Evolutionary conservation across 2,888 invertebrate species (phyloP).

Genomic region (Halictus ligatus): DNA sequence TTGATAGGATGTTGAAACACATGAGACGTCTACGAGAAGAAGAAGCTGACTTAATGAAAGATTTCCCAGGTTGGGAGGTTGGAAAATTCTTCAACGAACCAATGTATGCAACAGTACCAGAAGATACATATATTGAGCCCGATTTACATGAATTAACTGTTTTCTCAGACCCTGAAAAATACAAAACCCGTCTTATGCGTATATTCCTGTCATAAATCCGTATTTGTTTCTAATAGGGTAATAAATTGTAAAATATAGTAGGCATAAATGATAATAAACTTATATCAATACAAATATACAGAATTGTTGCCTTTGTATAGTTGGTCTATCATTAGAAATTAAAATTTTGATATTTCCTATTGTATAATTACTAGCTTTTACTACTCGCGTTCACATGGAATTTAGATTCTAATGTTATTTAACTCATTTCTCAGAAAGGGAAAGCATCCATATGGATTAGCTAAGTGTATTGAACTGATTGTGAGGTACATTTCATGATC

Average conservation of each 20-base stretch:
- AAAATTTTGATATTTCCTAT: neutral
- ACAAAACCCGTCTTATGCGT: accelerated
- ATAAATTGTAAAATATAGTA: slow-evolving; percentile 8
- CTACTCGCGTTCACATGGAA: no score
- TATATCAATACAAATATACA: neutral
- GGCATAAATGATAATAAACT: slow-evolving; percentile 16
- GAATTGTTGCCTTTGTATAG: neutral
- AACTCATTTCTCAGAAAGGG: no score
- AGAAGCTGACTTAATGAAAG: slow-evolving; percentile 94
- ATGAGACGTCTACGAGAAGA: slow-evolving; percentile 92
- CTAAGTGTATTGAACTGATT: no score
- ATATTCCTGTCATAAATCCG: neutral
- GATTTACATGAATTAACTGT: accelerated
- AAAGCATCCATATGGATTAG: no score
- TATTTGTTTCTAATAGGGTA: neutral
- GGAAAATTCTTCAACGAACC: slow-evolving; percentile 95
- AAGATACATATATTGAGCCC: neutral
- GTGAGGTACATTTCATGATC: no score
- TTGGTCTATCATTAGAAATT: neutral
- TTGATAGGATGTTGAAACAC: slow-evolving; percentile 88
- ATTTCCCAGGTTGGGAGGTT: slow-evolving; percentile 95
- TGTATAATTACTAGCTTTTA: neutral
- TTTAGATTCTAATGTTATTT: no score
- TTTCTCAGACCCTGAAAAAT: accelerated
- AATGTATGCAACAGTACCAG: slow-evolving; percentile 85